phyloP scores from a whole-genome alignment of 2,113 vertebrate genomes.

The Bufo bufo region DNA sequence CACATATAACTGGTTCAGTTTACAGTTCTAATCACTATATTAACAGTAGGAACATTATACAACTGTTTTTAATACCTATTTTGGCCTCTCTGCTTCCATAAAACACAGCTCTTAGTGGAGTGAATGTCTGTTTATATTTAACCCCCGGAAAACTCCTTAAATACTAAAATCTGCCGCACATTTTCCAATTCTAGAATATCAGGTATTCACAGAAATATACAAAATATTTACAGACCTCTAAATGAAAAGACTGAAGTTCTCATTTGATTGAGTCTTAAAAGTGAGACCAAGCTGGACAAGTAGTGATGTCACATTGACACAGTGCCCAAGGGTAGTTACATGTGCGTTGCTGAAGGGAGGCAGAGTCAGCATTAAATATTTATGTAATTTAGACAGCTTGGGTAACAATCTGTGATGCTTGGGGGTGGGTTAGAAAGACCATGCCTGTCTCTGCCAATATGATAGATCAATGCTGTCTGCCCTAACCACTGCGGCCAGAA shows the following conservation, averaged over 20 bases:
- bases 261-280: not conserved
- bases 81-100: too few relatives aligned
- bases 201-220: not conserved
- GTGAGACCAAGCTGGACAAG: slow-evolving; percentile 8
- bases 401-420: slow-evolving; percentile 30
- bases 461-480: slow-evolving; percentile 39
- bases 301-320: slow-evolving; percentile 14
- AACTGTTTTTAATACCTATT: too few relatives aligned
- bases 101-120: too few relatives aligned
- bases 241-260: not conserved
- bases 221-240: not conserved
- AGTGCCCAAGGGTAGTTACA: slow-evolving; percentile 26
- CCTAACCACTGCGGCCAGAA: slow-evolving; percentile 22
- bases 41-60: too few relatives aligned
- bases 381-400: slow-evolving; percentile 51
- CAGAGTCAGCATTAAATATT: slow-evolving; percentile 39
- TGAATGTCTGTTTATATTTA: too few relatives aligned
- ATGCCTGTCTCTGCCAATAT: slow-evolving; percentile 6
- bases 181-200: not conserved
- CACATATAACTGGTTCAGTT: too few relatives aligned
- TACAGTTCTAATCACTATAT: too few relatives aligned
- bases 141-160: too few relatives aligned
- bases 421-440: slow-evolving; percentile 19
- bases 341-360: slow-evolving; percentile 44
- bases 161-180: not conserved